Evolutionary conservation across 2,113 vertebrate genomes (phyloP).

Genomic region (Caloenas nicobarica): DNA sequence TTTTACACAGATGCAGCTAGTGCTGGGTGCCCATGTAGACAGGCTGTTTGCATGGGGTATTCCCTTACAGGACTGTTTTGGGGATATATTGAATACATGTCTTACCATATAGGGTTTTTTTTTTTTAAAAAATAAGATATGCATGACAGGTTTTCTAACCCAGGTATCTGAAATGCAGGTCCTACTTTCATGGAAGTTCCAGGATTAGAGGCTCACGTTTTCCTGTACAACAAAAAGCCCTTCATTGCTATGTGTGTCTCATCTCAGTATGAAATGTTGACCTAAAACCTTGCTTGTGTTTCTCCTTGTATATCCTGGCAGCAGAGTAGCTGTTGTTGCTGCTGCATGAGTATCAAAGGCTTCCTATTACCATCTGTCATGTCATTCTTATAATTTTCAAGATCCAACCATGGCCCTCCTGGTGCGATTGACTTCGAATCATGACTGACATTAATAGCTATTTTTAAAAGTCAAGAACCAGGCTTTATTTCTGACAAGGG

Average conservation of each 20-base stretch:
- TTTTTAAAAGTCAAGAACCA: conserved; percentile 14
- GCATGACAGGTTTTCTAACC: not conserved
- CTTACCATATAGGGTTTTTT: not conserved
- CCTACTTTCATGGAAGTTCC: not conserved
- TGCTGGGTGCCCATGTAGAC: not conserved
- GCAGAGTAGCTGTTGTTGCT: conserved; percentile 2
- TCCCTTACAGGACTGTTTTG: not conserved
- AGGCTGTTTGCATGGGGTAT: not conserved
- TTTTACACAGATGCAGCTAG: not conserved
- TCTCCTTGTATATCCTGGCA: not conserved
- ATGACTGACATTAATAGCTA: conserved; percentile 29
- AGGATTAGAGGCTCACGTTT: not conserved
- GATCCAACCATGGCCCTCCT: not conserved
- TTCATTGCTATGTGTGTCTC: not conserved
- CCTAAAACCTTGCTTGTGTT: conserved; percentile 18
- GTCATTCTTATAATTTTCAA: not conserved
- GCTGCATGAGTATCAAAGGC: not conserved
- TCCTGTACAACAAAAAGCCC: not conserved
- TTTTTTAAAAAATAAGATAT: not conserved
- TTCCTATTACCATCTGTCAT: conserved; percentile 48
- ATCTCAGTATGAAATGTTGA: not conserved
- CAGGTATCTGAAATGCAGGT: not conserved
- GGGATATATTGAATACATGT: not conserved
- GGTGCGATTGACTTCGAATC: not conserved
- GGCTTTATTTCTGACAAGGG: conserved; percentile 19